Conservation (phyloP, 2,113 vertebrate species). For the Heptranchias perlo region DNA sequence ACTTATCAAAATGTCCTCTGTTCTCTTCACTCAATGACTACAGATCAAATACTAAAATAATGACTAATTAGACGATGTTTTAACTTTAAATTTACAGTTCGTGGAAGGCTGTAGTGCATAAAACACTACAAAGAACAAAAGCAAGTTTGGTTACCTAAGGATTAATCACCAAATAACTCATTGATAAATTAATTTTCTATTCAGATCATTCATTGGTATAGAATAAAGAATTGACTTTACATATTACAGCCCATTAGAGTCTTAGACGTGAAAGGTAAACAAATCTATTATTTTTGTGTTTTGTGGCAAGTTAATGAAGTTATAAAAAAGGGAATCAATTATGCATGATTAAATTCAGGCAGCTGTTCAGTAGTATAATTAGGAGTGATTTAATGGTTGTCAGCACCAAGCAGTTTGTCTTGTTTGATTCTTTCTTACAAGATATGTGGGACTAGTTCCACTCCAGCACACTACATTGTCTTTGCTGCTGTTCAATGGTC, state of each 20-base stretch:
- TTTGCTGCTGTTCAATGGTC: slow-evolving; percentile 1
- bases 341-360: slow-evolving; percentile 24
- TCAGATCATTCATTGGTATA: background rate
- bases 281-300: slow-evolving; percentile 34
- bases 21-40: background rate
- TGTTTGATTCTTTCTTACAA: slow-evolving; percentile 28
- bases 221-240: background rate
- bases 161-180: background rate
- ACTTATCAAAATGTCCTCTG: background rate
- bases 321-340: slow-evolving; percentile 24
- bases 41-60: background rate
- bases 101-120: background rate
- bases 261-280: background rate
- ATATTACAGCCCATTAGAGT: background rate
- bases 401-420: background rate
- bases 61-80: background rate
- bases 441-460: background rate
- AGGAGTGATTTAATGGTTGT: slow-evolving; percentile 36
- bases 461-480: slow-evolving; percentile 1
- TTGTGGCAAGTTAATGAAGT: slow-evolving; percentile 35
- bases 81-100: background rate
- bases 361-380: slow-evolving; percentile 31
- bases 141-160: background rate
- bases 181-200: slow-evolving; percentile 14
- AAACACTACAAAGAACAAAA: background rate